Conservation (phyloP, 2,797 vertebrate species). For the Melanotaenia pygmaea region DNA sequence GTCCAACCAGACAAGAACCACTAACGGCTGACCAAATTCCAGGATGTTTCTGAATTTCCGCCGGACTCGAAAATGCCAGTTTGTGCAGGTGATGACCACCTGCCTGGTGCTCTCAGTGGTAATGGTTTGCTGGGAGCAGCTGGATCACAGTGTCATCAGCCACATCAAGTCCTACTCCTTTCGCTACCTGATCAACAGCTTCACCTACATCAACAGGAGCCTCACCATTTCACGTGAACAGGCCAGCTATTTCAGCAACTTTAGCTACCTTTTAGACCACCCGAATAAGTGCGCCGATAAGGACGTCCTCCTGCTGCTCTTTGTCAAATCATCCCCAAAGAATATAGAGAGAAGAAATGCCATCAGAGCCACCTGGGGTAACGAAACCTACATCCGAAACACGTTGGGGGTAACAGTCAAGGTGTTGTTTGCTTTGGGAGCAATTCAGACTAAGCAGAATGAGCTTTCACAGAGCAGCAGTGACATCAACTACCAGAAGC, state of each 20-base stretch:
- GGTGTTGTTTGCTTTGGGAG: slow-evolving; percentile 91
- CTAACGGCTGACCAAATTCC: slow-evolving; percentile 55
- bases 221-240: slow-evolving; percentile 77
- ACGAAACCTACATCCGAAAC: slow-evolving; percentile 84
- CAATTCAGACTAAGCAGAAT: neutral
- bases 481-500: neutral
- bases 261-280: slow-evolving; percentile 90
- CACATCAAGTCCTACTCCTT: slow-evolving; percentile 92
- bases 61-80: slow-evolving; percentile 86
- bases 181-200: slow-evolving; percentile 90
- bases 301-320: slow-evolving; percentile 91
- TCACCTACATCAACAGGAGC: slow-evolving; percentile 87
- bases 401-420: slow-evolving; percentile 88
- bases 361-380: slow-evolving; percentile 95
- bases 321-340: slow-evolving; percentile 91
- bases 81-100: slow-evolving; percentile 85
- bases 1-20: slow-evolving; percentile 59
- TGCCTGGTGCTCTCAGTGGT: slow-evolving; percentile 88
- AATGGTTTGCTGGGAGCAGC: slow-evolving; percentile 88
- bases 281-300: slow-evolving; percentile 83
- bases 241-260: neutral
- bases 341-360: slow-evolving; percentile 86
- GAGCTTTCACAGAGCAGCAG: neutral
- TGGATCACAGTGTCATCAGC: slow-evolving; percentile 83
- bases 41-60: slow-evolving; percentile 88